Evolutionary conservation across 2,797 vertebrate species (phyloP).

Genomic region (Oophaga sylvatica): DNA sequence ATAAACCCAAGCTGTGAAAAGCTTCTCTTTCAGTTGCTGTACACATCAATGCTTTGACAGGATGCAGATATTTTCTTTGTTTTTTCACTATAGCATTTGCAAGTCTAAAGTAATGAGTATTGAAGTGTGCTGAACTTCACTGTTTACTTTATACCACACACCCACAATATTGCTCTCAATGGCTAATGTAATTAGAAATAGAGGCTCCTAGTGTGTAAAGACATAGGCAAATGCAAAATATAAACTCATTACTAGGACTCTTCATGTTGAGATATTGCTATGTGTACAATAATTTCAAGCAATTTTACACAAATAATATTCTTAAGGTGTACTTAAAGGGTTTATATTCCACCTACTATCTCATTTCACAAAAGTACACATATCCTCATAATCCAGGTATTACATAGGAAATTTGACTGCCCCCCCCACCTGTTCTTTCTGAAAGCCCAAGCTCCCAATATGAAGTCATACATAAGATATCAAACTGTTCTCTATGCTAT

Average conservation of each 20-base stretch:
- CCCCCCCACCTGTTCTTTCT: neutral
- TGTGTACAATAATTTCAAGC: neutral
- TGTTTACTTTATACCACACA: neutral
- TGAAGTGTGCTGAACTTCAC: slow-evolving; percentile 3
- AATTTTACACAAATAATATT: neutral
- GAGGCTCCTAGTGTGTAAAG: slow-evolving; percentile 13
- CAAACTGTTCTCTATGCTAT: neutral
- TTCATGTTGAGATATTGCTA: slow-evolving; percentile 9
- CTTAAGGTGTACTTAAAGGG: neutral
- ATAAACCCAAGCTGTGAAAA: neutral
- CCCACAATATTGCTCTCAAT: slow-evolving; percentile 8
- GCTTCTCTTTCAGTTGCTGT: neutral
- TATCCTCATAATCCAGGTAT: neutral
- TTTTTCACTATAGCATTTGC: neutral
- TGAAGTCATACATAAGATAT: neutral
- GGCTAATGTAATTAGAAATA: slow-evolving; percentile 16
- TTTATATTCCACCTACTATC: neutral
- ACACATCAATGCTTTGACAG: neutral
- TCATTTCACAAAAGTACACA: neutral
- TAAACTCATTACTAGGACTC: neutral
- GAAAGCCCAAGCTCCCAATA: neutral
- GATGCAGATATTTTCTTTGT: neutral
- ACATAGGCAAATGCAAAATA: neutral
- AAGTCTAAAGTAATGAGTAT: neutral
- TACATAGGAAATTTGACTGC: neutral